Evolutionary conservation across 92 coral and sea anemone species (phyloP).

Genomic region (Plumapathes pennacea): DNA sequence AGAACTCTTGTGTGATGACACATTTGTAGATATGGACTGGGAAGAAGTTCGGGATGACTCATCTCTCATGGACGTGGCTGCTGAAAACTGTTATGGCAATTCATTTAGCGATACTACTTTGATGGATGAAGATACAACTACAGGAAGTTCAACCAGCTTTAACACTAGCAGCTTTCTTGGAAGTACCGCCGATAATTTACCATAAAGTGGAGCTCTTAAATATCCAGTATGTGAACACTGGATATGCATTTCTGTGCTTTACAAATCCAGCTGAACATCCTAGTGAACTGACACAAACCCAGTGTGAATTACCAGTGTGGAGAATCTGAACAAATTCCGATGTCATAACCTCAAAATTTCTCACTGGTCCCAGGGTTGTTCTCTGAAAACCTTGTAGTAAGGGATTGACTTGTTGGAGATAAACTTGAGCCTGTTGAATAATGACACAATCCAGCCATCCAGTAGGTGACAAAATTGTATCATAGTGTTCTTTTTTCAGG

Average conservation of each 20-base stretch:
- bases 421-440: constrained; percentile 45
- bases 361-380: constrained; percentile 31
- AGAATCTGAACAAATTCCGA: constrained; percentile 47
- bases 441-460: constrained; percentile 30
- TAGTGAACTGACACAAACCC: constrained; percentile 44
- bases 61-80: constrained; percentile 11
- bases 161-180: constrained; percentile 17
- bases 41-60: constrained; percentile 38
- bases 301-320: constrained; percentile 30
- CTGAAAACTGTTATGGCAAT: background rate
- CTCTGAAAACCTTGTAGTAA: constrained; percentile 42
- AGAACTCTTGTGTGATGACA: constrained; percentile 23
- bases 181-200: background rate
- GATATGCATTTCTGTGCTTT: too few relatives aligned
- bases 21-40: constrained; percentile 33
- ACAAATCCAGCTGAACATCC: constrained; percentile 31
- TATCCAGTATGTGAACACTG: too few relatives aligned
- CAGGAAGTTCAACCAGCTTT: constrained; percentile 7
- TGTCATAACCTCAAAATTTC: constrained; percentile 29
- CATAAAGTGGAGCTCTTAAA: too few relatives aligned
- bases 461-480: constrained; percentile 14
- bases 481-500: constrained; percentile 15
- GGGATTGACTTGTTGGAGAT: constrained; percentile 31
- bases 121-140: constrained; percentile 6
- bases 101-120: background rate